A percentile compares a stretch with the other conserved stretches of the same genome.
Conservation (phyloP, 2,797 vertebrate genomes). For the Oryzias sinensis region DNA sequence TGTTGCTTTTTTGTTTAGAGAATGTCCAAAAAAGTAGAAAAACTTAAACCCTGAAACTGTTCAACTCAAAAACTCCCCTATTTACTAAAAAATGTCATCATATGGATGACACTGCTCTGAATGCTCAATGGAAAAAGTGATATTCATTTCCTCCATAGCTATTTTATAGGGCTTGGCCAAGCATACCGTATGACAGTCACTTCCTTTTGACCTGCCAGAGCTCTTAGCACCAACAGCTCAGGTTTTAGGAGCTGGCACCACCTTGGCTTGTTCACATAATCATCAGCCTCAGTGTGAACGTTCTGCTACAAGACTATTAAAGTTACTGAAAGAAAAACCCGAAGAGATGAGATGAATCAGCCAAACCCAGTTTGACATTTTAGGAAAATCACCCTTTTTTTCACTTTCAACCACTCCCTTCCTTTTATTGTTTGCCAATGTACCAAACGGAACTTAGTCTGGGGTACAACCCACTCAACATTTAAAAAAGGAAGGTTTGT, state of each 20-base stretch:
- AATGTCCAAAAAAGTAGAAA: too few species aligned
- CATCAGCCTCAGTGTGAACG: slow-evolving; percentile 46
- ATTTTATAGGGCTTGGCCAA: slow-evolving; percentile 41
- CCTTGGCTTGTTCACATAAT: slow-evolving; percentile 57
- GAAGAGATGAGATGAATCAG: slow-evolving; percentile 62
- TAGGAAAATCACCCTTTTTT: slow-evolving; percentile 64
- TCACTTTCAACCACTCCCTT: slow-evolving; percentile 55
- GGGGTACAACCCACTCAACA: slow-evolving; percentile 35
- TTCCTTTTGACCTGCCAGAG: slow-evolving; percentile 64
- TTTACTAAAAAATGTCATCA: slow-evolving; percentile 24
- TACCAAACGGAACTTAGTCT: slow-evolving; percentile 38
- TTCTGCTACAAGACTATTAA: slow-evolving; percentile 50
- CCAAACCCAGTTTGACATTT: slow-evolving; percentile 67
- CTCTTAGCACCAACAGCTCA: slow-evolving; percentile 37
- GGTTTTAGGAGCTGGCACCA: slow-evolving; percentile 37
- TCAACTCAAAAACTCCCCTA: slow-evolving; percentile 12
- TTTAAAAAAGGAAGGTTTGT: slow-evolving; percentile 21
- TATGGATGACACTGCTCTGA: slow-evolving; percentile 18
- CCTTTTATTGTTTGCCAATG: slow-evolving; percentile 34
- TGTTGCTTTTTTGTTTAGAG: too few species aligned
- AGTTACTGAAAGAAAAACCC: slow-evolving; percentile 44
- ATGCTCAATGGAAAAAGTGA: slow-evolving; percentile 40
- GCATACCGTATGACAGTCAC: slow-evolving; percentile 47
- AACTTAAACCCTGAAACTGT: too few species aligned
- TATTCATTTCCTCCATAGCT: slow-evolving; percentile 39